A percentile compares a stretch with the other conserved stretches of the same genome.
phyloP scores from a whole-genome alignment of 2,888 invertebrate species.

The Epistrophe grossulariae region DNA sequence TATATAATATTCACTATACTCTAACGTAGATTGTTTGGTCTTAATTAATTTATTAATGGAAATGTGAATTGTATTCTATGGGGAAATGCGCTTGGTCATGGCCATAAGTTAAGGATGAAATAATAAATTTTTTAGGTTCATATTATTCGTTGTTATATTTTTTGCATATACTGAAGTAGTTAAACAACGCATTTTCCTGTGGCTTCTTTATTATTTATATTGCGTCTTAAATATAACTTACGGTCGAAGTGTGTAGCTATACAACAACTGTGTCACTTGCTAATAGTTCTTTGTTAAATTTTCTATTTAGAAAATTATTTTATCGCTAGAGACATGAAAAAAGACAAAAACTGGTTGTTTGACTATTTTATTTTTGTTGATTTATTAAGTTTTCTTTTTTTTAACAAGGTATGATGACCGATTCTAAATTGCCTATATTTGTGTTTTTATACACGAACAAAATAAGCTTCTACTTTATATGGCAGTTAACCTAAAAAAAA shows the following conservation, averaged over 20 bases:
- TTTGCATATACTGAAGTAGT: not conserved
- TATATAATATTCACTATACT: not conserved
- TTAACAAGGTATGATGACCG: not conserved
- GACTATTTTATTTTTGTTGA: not conserved
- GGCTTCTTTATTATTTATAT: conserved; percentile 1
- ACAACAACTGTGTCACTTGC: conserved; percentile 7
- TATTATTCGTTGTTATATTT: not conserved
- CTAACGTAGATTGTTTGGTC: not conserved
- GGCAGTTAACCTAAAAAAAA: no score
- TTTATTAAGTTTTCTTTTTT: not conserved
- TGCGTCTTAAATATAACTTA: not conserved
- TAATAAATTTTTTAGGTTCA: not conserved
- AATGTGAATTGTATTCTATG: conserved; percentile 47
- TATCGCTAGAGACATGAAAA: not conserved
- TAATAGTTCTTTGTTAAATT: conserved; percentile 12
- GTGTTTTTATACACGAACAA: no score
- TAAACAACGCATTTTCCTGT: conserved; percentile 34
- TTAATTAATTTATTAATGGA: conserved; percentile 70
- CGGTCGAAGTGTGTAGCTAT: conserved; percentile 2
- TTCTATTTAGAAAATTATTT: conserved; percentile 3
- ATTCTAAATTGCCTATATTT: no score
- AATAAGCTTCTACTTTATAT: no score
- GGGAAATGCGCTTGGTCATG: conserved; percentile 43
- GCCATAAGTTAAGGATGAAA: conserved; percentile 36
- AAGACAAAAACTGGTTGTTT: conserved; percentile 5